phyloP scores from a whole-genome alignment of 2,797 vertebrate species.

The Sciaenops ocellatus region DNA sequence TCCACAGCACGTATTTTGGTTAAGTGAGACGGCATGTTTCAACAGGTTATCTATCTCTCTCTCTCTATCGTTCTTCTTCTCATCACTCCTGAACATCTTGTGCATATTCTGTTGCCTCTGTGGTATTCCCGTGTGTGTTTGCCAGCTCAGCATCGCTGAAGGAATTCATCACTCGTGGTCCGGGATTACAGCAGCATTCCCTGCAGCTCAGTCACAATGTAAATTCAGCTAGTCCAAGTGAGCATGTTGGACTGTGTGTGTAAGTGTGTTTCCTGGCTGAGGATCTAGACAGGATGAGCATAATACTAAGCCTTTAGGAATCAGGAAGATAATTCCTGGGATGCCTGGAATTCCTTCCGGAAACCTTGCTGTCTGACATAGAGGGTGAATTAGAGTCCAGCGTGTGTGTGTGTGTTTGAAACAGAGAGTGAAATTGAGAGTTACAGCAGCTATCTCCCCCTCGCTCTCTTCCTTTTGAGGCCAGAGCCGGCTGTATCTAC shows the following conservation, averaged over 20 bases:
- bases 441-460: conserved; percentile 58
- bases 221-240: conserved; percentile 67
- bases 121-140: conserved; percentile 53
- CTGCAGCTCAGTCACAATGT: conserved; percentile 62
- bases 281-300: conserved; percentile 74
- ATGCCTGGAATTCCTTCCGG: conserved; percentile 81
- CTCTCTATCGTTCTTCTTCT: conserved; percentile 11
- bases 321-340: conserved; percentile 76
- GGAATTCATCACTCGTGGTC: conserved; percentile 63
- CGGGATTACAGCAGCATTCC: conserved; percentile 75
- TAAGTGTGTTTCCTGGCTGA: conserved; percentile 67
- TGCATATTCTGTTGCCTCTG: conserved; percentile 51
- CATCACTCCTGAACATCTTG: conserved; percentile 33
- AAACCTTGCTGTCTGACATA: conserved; percentile 77
- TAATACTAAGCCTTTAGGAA: conserved; percentile 75
- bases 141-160: conserved; percentile 69
- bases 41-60: conserved; percentile 35
- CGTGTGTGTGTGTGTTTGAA: conserved; percentile 45
- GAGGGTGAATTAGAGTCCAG: conserved; percentile 71
- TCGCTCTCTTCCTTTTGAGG: conserved; percentile 74
- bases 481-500: conserved; percentile 68
- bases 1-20: conserved; percentile 24
- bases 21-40: conserved; percentile 43
- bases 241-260: conserved; percentile 39
- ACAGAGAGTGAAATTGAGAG: conserved; percentile 55